Conservation (phyloP, 2,797 vertebrate genomes). For the Oophaga sylvatica region DNA sequence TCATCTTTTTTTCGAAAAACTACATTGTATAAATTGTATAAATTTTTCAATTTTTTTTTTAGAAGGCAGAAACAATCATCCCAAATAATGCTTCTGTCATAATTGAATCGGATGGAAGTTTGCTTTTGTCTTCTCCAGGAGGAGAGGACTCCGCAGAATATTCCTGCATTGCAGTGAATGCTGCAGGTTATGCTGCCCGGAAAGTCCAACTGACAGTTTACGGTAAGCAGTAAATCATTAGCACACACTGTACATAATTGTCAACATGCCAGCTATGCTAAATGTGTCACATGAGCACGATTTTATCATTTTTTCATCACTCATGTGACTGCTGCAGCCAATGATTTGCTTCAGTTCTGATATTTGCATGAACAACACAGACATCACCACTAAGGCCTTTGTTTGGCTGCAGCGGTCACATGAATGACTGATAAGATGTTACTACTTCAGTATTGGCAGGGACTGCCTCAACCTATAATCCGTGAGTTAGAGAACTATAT, state of each 20-base stretch:
- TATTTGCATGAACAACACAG: too few species aligned
- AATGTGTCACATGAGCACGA: too few species aligned
- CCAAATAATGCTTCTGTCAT: constrained; percentile 77
- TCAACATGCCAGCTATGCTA: not conserved
- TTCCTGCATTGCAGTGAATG: constrained; percentile 88
- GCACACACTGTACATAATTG: not conserved
- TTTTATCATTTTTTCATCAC: too few species aligned
- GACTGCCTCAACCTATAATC: too few species aligned
- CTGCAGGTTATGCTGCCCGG: constrained; percentile 85
- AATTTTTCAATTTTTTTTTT: not conserved
- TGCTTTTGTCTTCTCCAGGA: constrained; percentile 82
- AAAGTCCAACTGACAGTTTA: constrained; percentile 97
- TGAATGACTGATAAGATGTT: too few species aligned
- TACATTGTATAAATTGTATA: not conserved
- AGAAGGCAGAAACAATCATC: constrained; percentile 86
- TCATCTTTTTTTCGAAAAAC: not conserved
- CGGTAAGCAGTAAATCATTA: constrained; percentile 74
- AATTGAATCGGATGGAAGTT: constrained; percentile 83
- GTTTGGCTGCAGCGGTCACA: too few species aligned
- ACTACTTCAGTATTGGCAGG: too few species aligned
- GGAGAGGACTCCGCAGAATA: constrained; percentile 90
- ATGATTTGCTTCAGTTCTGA: too few species aligned
- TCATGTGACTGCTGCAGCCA: too few species aligned
- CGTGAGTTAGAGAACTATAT: too few species aligned
- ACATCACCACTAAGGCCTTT: too few species aligned